These are phyloP conservation scores for Thalassarche chlororhynchos DNA, from an alignment of 2,113 vertebrate species.

Conservation along the genomic window DNA sequence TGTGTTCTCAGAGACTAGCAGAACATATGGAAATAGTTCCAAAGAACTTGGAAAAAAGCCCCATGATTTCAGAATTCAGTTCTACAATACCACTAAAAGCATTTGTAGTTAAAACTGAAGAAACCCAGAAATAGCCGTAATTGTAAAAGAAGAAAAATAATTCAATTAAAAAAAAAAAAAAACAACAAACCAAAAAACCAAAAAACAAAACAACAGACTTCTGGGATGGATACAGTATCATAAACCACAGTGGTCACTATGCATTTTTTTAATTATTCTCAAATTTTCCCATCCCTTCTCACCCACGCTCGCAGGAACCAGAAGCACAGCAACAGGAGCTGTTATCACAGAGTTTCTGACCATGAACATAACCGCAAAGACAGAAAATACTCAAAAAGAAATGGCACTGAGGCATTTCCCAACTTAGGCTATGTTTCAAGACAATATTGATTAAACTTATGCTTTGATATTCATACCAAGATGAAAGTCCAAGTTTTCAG, in stretches of 20 bases:
- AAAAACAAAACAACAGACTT: not conserved
- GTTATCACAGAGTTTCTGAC: not conserved
- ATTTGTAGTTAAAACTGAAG: not conserved
- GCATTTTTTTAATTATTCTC: not conserved
- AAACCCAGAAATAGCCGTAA: not conserved
- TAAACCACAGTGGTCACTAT: rapidly evolving
- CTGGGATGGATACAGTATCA: not conserved
- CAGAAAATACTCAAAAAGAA: not conserved
- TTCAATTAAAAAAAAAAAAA: not conserved
- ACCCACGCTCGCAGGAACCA: not conserved
- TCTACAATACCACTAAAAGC: not conserved
- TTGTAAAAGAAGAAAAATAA: not conserved
- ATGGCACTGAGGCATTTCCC: not conserved
- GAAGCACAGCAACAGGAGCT: not conserved
- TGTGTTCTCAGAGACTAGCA: not conserved
- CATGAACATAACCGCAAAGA: not conserved
- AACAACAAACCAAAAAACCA: not conserved
- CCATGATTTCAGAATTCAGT: not conserved
- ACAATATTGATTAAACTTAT: not conserved
- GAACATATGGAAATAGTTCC: not conserved
- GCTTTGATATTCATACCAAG: not conserved
- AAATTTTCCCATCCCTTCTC: not conserved
- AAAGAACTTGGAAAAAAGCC: not conserved
- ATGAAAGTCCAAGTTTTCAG: not conserved
- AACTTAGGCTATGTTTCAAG: not conserved